A percentile compares a stretch with the other conserved stretches of the same genome.
Conservation (phyloP, 2,888 invertebrate species). For the Geophilus truncorum region DNA sequence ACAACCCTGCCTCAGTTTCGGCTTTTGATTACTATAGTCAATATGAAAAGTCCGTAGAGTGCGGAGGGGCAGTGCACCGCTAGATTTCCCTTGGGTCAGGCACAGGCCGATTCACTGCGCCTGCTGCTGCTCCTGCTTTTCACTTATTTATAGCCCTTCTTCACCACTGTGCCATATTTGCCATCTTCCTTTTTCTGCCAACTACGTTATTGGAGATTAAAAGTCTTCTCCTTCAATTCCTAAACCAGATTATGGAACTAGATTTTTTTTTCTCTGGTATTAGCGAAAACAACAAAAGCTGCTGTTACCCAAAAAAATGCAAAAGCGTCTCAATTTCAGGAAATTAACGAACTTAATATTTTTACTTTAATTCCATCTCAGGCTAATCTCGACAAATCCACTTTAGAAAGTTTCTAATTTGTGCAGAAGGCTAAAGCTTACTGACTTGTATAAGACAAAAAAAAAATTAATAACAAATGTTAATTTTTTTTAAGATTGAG, state of each 20-base stretch:
- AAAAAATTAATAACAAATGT: not conserved
- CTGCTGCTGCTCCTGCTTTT: not conserved
- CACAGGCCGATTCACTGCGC: not conserved
- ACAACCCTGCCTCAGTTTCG: not conserved
- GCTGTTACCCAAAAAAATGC: not conserved
- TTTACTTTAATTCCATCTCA: not conserved
- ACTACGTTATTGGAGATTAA: not conserved
- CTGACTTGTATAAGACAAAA: not conserved
- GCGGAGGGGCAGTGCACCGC: not conserved
- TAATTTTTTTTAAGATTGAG: not conserved
- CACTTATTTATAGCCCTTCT: not conserved
- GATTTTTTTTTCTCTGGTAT: not conserved
- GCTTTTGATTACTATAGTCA: not conserved
- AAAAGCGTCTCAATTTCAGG: not conserved
- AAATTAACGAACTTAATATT: not conserved
- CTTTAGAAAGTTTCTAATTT: not conserved
- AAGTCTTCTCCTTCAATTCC: not conserved
- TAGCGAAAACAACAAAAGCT: not conserved
- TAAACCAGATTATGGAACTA: not conserved
- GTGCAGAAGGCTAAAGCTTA: not conserved
- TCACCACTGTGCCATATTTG: not conserved
- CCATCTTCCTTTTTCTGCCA: not conserved
- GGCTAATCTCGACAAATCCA: not conserved
- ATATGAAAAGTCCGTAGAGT: not conserved
- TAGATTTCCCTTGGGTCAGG: not conserved